Conservation (phyloP, 2,888 invertebrate species). For the Anaspis maculata region DNA sequence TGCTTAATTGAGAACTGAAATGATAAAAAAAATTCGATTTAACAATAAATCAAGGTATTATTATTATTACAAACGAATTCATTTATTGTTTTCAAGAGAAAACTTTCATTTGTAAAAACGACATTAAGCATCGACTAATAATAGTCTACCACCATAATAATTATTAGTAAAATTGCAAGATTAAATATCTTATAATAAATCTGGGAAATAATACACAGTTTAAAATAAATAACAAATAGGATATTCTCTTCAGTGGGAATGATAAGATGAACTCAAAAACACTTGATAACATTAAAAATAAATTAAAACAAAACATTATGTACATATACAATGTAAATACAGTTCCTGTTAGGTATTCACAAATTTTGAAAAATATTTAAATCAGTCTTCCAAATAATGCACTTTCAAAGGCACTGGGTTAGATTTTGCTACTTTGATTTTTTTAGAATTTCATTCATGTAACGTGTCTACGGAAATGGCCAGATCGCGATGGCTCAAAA, state of each 20-base stretch:
- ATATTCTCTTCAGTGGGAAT: constrained; percentile 31
- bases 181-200: no score
- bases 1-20: no score
- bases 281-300: constrained; percentile 27
- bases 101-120: no score
- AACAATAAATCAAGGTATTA: no score
- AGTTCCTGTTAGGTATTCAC: no score
- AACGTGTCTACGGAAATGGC: constrained; percentile 39
- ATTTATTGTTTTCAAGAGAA: no score
- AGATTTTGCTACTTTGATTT: constrained; percentile 4
- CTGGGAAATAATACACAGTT: no score
- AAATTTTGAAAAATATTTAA: constrained; percentile 12
- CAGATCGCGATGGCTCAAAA: constrained; percentile 31
- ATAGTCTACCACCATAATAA: constrained; percentile 16
- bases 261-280: constrained; percentile 29
- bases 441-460: constrained; percentile 30
- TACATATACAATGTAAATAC: no score
- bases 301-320: constrained; percentile 25
- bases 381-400: constrained; percentile 25
- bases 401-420: constrained; percentile 22
- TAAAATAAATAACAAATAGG: constrained; percentile 23
- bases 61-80: no score
- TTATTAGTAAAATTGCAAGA: constrained; percentile 9
- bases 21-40: no score
- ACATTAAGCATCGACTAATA: no score